Evolutionary conservation across 2,113 vertebrate species (phyloP).

Genomic region (Chlorodrepanis virens): DNA sequence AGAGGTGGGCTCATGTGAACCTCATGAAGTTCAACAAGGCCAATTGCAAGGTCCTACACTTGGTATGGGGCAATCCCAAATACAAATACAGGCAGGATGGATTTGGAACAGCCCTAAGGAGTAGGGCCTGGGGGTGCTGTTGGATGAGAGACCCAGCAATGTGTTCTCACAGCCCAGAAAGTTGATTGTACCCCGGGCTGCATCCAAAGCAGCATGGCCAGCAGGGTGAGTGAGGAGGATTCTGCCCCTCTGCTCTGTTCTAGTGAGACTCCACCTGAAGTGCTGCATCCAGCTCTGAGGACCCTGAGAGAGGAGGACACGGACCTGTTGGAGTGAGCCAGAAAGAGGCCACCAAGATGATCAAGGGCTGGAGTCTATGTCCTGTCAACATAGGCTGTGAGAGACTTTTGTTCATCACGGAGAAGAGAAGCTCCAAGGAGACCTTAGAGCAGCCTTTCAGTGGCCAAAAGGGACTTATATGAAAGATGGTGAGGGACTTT

Average conservation of each 20-base stretch:
- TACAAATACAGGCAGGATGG: not conserved
- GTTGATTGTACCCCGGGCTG: not conserved
- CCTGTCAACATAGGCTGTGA: not conserved
- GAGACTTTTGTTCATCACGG: not conserved
- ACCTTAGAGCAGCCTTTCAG: not conserved
- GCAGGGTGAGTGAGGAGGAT: not conserved
- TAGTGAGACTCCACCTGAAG: not conserved
- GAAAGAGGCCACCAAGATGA: not conserved
- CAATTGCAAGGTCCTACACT: not conserved
- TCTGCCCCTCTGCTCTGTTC: not conserved
- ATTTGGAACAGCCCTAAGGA: not conserved
- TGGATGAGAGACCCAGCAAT: not conserved
- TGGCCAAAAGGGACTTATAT: not conserved
- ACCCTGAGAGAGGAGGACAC: too few species aligned
- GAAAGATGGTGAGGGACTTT: not conserved
- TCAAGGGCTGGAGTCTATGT: not conserved
- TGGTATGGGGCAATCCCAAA: not conserved
- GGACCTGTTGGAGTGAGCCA: not conserved
- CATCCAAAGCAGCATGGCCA: not conserved
- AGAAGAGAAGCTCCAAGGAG: not conserved
- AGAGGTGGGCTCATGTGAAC: not conserved
- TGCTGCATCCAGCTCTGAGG: not conserved
- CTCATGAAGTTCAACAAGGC: not conserved
- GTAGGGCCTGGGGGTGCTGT: not conserved
- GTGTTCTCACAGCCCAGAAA: not conserved